Evolutionary conservation across 2,797 vertebrate genomes (phyloP), one percentile per base, ranked within the genome.

Genomic region (Glossophaga mutica): DNA sequence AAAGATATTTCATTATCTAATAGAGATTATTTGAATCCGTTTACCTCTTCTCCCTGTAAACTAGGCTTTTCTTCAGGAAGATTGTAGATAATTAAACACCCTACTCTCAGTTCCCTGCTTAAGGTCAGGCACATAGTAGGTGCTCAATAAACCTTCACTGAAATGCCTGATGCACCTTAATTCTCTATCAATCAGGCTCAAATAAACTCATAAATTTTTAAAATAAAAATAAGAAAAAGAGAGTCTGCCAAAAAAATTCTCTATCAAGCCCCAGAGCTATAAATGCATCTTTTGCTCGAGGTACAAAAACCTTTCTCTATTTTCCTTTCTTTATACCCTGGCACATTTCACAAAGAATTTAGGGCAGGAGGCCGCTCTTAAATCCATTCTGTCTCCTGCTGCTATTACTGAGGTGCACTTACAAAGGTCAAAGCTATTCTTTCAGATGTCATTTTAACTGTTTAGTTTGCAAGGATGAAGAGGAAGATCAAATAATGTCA

Each of bases 281-380:
- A 83, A 87, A 74, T 70, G n/a, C 16, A 22, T 82, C 71, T 87
- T 42, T 55, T 81, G 9, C 24, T 94, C 57, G 88, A 55, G 19
- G 77, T 37, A 8, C 21, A 71, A 90, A 83, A 16, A 59, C 22
- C 34, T 29, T 68, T 32, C 32, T 85, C 34, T 65, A 22, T 74
- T 95, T 95, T 44, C 39, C 24, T 81, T 93, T 77, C 86, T 81
- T 95, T 57, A 88, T 34, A 29, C 34, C 50, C 78, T 86, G 52
- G 52, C 42, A 83, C 42, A 70, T 85, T 87, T 26, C 46, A 84
- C 44, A 90, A 55, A 94, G 29, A 87, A 91, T 57, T 85, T 39
- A 90, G 50, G 32, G 14, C 91, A 90, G 32, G 42, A 29, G 71
- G 73, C 26, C 50, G 50, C 57, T 90, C n/a, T 32, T 84, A 48